Evolutionary conservation across 2,888 invertebrate genomes (phyloP), one percentile per base, ranked within the genome.

Genomic region (Papilio gigon): DNA sequence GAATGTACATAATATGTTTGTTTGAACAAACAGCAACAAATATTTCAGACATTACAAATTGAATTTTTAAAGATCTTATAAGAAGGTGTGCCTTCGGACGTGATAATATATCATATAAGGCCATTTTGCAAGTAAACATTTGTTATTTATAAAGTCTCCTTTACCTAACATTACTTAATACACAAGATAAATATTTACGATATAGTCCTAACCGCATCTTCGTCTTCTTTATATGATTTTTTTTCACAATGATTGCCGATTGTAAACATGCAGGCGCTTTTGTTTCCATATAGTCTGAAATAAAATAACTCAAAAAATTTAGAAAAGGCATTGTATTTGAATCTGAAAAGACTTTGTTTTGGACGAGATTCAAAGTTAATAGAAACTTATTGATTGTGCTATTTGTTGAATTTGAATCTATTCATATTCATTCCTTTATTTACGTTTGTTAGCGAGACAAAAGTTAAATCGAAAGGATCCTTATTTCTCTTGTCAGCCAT

Each of bases 401-500:
- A 22, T 47, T 22, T 22, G 11, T 22, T 2, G 12, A 37, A 37
- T 20, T 35, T 35, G 20, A 37, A 59, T 37, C 22, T 22, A 37
- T 35, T 59, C 12, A 22, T 20, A 37, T 59, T 37, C 25, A 22
- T 35, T 37, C 35, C 30, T 20, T 37, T 37, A 65, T 33, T 17
- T 44, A 44, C 42, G 42, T 35, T 63, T 63, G 25, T 64, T 33
- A 6, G 22, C 35, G 33, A 53, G n/a, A 40, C 17, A 27, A 65
- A 56, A 65, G 35, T 56, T 56, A 53, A 65, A 65, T 53, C 25
- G 44, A 37, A 9, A 6, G 12, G 25, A 75, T 79, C 78, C 80
- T 76, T 76, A 76, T 76, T 75, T 77, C 80, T 79, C 78, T 78
- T 77, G 78, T 81, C 79, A 75, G 74, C 75, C 75, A 73, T 76